Evolutionary conservation across 2,888 invertebrate species (phyloP).

Genomic region (Limnephilus auricula): DNA sequence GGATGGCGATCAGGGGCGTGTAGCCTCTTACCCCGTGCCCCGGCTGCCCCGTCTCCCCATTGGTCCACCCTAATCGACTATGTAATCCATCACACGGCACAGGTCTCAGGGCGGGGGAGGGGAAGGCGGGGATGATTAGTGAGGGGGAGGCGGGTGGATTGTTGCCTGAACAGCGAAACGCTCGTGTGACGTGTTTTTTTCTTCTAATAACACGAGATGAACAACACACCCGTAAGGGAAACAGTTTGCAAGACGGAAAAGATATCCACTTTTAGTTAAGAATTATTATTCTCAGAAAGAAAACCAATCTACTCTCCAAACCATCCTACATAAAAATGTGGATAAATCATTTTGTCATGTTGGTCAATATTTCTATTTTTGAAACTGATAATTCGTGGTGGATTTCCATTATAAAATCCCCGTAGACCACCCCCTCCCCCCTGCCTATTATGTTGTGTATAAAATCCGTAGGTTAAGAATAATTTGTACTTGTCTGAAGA

Average conservation of each 20-base stretch:
- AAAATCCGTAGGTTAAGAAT: too few relatives aligned
- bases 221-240: slow-evolving; percentile 36
- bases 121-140: slow-evolving; percentile 54
- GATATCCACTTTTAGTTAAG: neutral
- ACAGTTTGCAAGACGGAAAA: neutral
- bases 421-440: too few relatives aligned
- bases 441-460: too few relatives aligned
- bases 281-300: neutral
- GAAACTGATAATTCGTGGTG: too few relatives aligned
- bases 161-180: slow-evolving; percentile 43
- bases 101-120: slow-evolving; percentile 60
- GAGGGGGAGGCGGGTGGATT: slow-evolving; percentile 45
- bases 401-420: too few relatives aligned
- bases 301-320: neutral
- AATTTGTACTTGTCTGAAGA: too few relatives aligned
- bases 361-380: too few relatives aligned
- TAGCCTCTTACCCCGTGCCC: slow-evolving; percentile 21
- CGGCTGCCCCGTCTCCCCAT: slow-evolving; percentile 12
- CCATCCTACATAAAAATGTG: too few relatives aligned
- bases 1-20: slow-evolving; percentile 40
- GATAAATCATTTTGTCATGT: too few relatives aligned
- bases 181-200: slow-evolving; percentile 36
- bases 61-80: slow-evolving; percentile 66
- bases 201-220: slow-evolving; percentile 38
- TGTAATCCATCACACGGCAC: slow-evolving; percentile 67